Conservation (phyloP, 2,797 vertebrate species). For the Euphonia xanthogaster region DNA sequence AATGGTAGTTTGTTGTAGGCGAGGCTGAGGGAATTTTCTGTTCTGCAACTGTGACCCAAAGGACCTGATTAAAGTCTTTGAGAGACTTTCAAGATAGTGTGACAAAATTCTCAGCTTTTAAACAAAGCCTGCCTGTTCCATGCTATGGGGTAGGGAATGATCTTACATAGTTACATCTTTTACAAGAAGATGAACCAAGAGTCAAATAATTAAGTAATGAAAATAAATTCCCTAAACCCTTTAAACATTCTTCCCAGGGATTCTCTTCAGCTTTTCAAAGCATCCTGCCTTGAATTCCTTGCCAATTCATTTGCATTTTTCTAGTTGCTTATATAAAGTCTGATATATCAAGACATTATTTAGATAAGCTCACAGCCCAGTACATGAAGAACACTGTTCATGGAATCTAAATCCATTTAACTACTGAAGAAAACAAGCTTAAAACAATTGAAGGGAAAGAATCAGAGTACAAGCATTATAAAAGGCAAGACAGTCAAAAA, state of each 20-base stretch:
- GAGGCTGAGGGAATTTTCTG: neutral
- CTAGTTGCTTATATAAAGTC: neutral
- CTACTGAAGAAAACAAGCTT: neutral
- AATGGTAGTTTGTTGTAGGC: neutral
- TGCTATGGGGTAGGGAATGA: neutral
- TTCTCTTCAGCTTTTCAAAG: neutral
- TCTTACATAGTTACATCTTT: neutral
- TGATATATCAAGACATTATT: neutral
- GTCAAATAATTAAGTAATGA: neutral
- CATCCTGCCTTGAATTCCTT: neutral
- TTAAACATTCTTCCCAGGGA: neutral
- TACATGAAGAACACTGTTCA: neutral
- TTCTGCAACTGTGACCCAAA: conserved; percentile 50
- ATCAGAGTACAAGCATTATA: neutral
- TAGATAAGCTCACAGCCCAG: neutral
- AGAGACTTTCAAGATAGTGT: neutral
- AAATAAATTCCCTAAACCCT: neutral
- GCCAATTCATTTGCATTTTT: neutral
- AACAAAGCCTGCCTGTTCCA: conserved; percentile 20
- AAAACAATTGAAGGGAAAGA: neutral
- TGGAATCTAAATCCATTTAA: neutral
- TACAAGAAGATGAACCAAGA: neutral
- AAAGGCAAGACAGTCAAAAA: neutral
- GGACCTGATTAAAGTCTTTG: neutral
- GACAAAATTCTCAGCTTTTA: conserved; percentile 32